These are phyloP conservation scores for Urophycis tenuis DNA, from an alignment of 2,797 vertebrate species.

Conservation along the genomic window DNA sequence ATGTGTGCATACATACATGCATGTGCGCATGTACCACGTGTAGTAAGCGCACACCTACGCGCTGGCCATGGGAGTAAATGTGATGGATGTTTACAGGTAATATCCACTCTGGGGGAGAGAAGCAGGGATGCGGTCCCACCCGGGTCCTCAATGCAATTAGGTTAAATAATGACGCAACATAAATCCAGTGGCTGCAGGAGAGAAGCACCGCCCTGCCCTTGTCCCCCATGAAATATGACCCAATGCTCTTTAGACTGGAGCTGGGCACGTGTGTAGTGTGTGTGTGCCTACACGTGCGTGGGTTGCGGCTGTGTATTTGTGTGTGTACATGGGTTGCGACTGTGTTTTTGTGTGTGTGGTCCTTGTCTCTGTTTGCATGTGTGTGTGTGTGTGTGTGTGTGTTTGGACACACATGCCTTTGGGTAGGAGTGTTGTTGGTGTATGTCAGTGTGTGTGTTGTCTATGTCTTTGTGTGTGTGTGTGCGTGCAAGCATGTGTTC, in stretches of 20 bases:
- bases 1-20: too few relatives aligned
- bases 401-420: background rate
- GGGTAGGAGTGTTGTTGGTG: background rate
- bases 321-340: background rate
- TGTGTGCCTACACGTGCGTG: constrained; percentile 4
- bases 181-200: constrained; percentile 49
- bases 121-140: constrained; percentile 51
- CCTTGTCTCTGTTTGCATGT: background rate
- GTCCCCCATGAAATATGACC: constrained; percentile 55
- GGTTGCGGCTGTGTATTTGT: background rate
- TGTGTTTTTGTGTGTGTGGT: background rate
- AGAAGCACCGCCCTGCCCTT: constrained; percentile 56
- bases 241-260: constrained; percentile 31
- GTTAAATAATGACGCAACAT: constrained; percentile 65
- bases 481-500: background rate
- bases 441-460: too few relatives aligned
- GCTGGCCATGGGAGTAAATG: constrained; percentile 22
- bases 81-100: constrained; percentile 48
- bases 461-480: background rate
- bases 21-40: background rate
- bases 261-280: constrained; percentile 7
- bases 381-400: background rate
- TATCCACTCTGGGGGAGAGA: constrained; percentile 25
- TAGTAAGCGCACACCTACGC: background rate
- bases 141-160: constrained; percentile 63